These are phyloP conservation scores for Chrysina gloriosa DNA, from an alignment of 2,888 invertebrate species.

Conservation along the genomic window DNA sequence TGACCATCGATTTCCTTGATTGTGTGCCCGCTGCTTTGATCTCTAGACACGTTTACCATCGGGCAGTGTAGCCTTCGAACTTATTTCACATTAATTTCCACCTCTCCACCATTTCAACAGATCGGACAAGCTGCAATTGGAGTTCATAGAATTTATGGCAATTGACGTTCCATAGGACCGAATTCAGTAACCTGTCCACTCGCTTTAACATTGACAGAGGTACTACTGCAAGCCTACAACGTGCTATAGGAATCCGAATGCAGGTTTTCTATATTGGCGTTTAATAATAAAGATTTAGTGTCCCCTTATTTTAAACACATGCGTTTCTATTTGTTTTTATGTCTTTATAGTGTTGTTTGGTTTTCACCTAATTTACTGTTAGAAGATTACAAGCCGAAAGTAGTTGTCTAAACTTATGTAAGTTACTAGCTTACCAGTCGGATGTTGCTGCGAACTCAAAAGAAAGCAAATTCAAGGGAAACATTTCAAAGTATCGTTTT, in stretches of 20 bases:
- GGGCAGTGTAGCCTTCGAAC: slow-evolving; percentile 46
- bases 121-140: slow-evolving; percentile 31
- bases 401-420: too few species aligned
- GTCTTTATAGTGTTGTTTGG: too few species aligned
- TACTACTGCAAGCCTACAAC: background rate
- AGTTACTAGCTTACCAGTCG: too few species aligned
- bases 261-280: background rate
- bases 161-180: slow-evolving; percentile 15
- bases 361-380: too few species aligned
- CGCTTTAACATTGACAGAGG: background rate
- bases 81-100: slow-evolving; percentile 47
- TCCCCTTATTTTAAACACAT: too few species aligned
- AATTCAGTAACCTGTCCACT: slow-evolving; percentile 16
- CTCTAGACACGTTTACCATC: slow-evolving; percentile 51
- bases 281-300: too few species aligned
- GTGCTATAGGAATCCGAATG: background rate
- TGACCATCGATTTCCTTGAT: slow-evolving; percentile 51
- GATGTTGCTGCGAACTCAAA: too few species aligned
- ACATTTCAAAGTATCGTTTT: too few species aligned
- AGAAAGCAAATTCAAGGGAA: too few species aligned
- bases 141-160: slow-evolving; percentile 30
- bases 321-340: too few species aligned
- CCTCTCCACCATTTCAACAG: slow-evolving; percentile 13
- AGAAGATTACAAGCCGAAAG: too few species aligned
- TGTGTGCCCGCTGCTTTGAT: slow-evolving; percentile 52